Percentiles rank a stretch among this genome's conserved stretches.
phyloP scores from a whole-genome alignment of 2,888 invertebrate genomes.

The Pterostichus niger region DNA sequence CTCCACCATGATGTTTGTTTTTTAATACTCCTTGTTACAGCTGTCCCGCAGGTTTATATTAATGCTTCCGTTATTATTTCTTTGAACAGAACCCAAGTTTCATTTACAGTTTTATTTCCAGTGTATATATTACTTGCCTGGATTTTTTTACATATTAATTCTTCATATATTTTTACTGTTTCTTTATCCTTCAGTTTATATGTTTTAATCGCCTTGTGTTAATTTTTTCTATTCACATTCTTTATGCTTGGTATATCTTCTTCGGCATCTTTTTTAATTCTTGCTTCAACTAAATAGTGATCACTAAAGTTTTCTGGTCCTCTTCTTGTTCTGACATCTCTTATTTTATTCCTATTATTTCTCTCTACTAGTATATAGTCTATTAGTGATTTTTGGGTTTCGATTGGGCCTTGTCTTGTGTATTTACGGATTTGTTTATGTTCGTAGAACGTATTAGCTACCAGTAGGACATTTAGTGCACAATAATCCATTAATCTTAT shows the following conservation, averaged over 20 bases:
- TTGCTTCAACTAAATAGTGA: constrained; percentile 6
- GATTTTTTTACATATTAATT: not conserved
- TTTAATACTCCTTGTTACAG: not conserved
- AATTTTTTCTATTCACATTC: not conserved
- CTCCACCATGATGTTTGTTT: constrained; percentile 1
- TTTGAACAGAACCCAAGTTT: not conserved
- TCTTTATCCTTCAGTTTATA: not conserved
- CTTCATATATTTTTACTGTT: constrained; percentile 1
- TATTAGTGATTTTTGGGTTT: constrained; percentile 25
- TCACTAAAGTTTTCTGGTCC: not conserved
- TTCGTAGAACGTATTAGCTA: too few species aligned
- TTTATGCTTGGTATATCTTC: not conserved
- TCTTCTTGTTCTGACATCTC: constrained; percentile 1
- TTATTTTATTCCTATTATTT: not conserved
- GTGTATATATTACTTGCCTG: not conserved
- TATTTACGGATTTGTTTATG: too few species aligned
- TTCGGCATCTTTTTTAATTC: not conserved
- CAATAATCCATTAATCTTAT: too few species aligned
- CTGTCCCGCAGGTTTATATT: not conserved
- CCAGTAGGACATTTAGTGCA: too few species aligned
- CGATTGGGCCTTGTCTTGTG: constrained; percentile 30
- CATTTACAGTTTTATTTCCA: not conserved
- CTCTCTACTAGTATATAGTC: constrained; percentile 25
- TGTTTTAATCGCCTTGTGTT: not conserved
- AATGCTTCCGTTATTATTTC: constrained; percentile 5